Evolutionary conservation across 2,888 invertebrate species (phyloP), one percentile per base, ranked within the genome.

Genomic region (Onchidella celtica): DNA sequence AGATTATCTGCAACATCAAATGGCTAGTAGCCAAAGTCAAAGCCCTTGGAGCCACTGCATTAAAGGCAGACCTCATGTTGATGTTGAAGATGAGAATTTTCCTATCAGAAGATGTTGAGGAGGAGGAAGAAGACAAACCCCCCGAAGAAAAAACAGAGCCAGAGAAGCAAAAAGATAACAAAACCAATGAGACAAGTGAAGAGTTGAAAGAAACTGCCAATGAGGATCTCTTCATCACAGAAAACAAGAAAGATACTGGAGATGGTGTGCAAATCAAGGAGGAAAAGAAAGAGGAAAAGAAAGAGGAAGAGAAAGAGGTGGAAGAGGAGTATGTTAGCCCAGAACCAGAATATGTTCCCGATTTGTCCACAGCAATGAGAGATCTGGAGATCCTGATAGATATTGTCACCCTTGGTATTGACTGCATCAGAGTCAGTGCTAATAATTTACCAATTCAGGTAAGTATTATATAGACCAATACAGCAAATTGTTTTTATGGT

Each of bases 1-100:
- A 97, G 90, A 98, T 98, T 0, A 94, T 98, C 0, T 98, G 98
- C 93, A 98, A 98, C 93, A 99, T 98, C 92, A 97, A 97, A 89
- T 99, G 98, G 98, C 94, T 99, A 0, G 98, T 98, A 91, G 98
- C 98, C 0, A 98, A 98, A 92, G 95, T 98, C 3, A 96, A 96
- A 86, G 97, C 97, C 88, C 97, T 98, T 90, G 98, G 98, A 0
- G 94, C 99, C n/a, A 98, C 98, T 92, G 96, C 98, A 0, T 96
- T 98, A 0, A 94, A 99, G 9, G 96, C 97, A 6, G 99, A 99
- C 93, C 98, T 98, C 89, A 82, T 84, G 72, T 87, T 86, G 6
- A 73, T 87, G 76, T 36, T 77, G 14, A 72, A 59, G 27, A 83
- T 83, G 76, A 72, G 47, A 55, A 38, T 24, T 32, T 66, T 38